Evolutionary conservation across 2,888 invertebrate species (phyloP).

Genomic region (Augochlorella aurata): DNA sequence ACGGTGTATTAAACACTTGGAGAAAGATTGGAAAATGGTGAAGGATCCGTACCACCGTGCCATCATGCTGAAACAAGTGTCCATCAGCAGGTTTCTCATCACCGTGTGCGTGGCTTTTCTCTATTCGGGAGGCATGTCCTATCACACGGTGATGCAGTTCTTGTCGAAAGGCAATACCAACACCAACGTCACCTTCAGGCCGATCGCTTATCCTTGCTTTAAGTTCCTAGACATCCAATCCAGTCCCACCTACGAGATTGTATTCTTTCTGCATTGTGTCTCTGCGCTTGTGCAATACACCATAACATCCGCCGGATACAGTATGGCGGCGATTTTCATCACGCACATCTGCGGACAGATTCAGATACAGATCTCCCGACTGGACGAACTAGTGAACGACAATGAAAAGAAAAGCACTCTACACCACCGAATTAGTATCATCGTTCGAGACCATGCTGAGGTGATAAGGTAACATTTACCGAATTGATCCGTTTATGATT

Average conservation of each 20-base stretch:
- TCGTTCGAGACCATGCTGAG: not conserved
- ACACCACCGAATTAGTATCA: not conserved
- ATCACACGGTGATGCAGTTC: conserved; percentile 30
- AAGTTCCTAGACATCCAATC: conserved; percentile 46
- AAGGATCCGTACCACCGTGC: conserved; percentile 18
- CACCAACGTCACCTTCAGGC: conserved; percentile 50
- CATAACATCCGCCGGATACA: conserved; percentile 47
- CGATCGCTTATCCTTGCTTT: conserved; percentile 57
- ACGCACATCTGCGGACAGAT: conserved; percentile 61
- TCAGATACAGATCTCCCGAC: conserved; percentile 41
- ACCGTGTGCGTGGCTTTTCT: conserved; percentile 42
- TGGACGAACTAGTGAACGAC: conserved; percentile 1
- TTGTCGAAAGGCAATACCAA: not conserved
- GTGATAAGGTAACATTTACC: conserved; percentile 10
- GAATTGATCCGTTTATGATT: too few relatives aligned
- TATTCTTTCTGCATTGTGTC: conserved; percentile 41
- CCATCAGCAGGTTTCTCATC: conserved; percentile 55
- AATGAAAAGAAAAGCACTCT: not conserved
- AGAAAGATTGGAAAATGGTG: conserved; percentile 65
- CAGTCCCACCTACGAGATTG: conserved; percentile 61
- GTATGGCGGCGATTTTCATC: conserved; percentile 54
- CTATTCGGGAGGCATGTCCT: conserved; percentile 47
- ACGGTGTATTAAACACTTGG: conserved; percentile 61
- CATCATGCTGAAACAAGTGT: conserved; percentile 51
- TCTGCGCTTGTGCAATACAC: conserved; percentile 32